These are phyloP conservation scores for Serripes groenlandicus DNA, from an alignment of 2,888 invertebrate species.

Conservation along the genomic window DNA sequence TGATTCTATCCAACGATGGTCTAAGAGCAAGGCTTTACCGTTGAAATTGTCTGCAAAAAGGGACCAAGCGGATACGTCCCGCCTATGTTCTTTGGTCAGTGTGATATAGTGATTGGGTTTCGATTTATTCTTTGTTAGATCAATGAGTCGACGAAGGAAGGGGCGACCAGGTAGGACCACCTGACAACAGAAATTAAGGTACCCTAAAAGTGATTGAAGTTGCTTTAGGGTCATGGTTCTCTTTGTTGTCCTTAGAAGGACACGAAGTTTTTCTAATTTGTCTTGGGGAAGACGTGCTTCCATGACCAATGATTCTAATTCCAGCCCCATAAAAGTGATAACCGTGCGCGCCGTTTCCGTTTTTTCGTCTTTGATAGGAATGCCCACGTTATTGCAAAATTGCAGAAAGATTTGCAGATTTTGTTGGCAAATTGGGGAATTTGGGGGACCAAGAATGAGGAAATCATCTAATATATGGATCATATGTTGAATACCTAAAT, in stretches of 20 bases:
- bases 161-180: constrained; percentile 39
- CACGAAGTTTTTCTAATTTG: constrained; percentile 24
- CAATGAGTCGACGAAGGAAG: constrained; percentile 35
- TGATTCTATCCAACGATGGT: constrained; percentile 16
- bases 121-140: constrained; percentile 25
- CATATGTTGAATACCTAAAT: constrained; percentile 4
- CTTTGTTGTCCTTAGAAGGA: background rate
- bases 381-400: constrained; percentile 18
- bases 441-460: constrained; percentile 17
- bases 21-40: constrained; percentile 32
- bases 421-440: background rate
- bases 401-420: constrained; percentile 19
- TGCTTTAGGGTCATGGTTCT: constrained; percentile 27
- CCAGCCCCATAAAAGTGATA: constrained; percentile 48
- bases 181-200: constrained; percentile 44
- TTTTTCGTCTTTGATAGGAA: constrained; percentile 50
- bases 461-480: constrained; percentile 59
- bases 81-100: constrained; percentile 15
- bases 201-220: constrained; percentile 44
- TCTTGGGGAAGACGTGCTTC: constrained; percentile 39
- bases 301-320: constrained; percentile 46
- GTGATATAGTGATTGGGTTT: constrained; percentile 31
- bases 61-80: constrained; percentile 35
- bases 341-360: background rate
- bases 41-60: constrained; percentile 46